Evolutionary conservation across 1,140 invertebrate genomes (phyloP), one percentile per base, ranked within the genome.

Genomic region (Vollenhovia emeryi): DNA sequence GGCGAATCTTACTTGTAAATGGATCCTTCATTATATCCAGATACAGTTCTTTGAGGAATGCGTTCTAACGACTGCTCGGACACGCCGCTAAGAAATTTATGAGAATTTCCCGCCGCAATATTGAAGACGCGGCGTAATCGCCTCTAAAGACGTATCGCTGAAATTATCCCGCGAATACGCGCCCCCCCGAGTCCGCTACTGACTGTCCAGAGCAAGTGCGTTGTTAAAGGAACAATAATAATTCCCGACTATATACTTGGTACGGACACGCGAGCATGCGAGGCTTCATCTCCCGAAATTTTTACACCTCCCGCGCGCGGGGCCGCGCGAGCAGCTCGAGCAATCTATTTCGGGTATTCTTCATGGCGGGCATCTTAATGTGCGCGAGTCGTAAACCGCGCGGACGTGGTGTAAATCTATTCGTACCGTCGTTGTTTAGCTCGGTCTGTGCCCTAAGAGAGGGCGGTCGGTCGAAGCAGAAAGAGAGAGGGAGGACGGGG

Each of bases 1-100:
- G 87, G 90, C 75, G 91, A 93, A 94, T 94, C 93, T 94, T 93
- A 95, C 93, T 95, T 94, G 93, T 94, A 94, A 94, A 94, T 94
- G 92, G 91, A 93, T 94, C 91, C 92, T 92, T 93, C 92, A 92
- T 93, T 93, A 94, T 93, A 94, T 93, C 93, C 92, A 92, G 92
- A 94, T 94, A 94, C 92, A 89, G 89, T 92, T 91, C 85, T 91
- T 92, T 86, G 84, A 91, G 91, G 92, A 93, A 93, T 89, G 92
- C 90, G 89, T 88, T 74, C 88, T 83, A 90, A 90, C 78, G 89
- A 86, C 86, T 87, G 74, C 85, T 90, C 84, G 82, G 89, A 89
- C 87, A 87, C 87, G 79, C 24, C 33, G 85, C 83, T 71, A 86
- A 80, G 43, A 55, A 86, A 87, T 89, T 86, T 86, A 82, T 89